Percentiles rank a stretch among this genome's conserved stretches.
phyloP scores from a whole-genome alignment of 1,140 invertebrate species.

The Drosophila bifasciata region DNA sequence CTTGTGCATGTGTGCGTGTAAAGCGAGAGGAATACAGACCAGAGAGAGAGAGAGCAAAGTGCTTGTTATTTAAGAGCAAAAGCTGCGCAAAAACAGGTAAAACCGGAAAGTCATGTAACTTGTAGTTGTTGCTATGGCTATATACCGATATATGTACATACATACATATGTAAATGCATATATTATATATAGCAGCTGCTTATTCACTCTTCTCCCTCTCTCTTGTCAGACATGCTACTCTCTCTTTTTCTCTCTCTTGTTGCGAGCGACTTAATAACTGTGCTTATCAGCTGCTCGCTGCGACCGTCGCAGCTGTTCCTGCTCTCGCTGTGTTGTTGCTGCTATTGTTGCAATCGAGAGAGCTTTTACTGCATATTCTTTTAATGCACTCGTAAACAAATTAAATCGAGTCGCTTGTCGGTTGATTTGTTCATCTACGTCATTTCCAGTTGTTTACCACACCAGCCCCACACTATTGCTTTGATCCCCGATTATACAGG shows the following conservation, averaged over 20 bases:
- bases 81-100: constrained; percentile 65
- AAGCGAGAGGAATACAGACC: background rate
- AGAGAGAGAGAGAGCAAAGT: constrained; percentile 4
- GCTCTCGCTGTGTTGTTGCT: too few relatives aligned
- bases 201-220: constrained; percentile 5
- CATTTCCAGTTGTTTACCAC: constrained; percentile 14
- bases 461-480: too few relatives aligned
- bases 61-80: constrained; percentile 31
- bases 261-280: constrained; percentile 49
- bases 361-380: constrained; percentile 24
- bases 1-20: constrained; percentile 36
- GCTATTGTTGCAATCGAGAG: constrained; percentile 27
- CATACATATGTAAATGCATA: background rate
- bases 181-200: constrained; percentile 32
- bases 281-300: constrained; percentile 71
- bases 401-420: constrained; percentile 9
- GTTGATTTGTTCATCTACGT: constrained; percentile 26
- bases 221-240: background rate
- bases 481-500: constrained; percentile 21
- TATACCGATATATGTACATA: constrained; percentile 7
- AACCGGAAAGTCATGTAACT: constrained; percentile 72
- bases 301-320: constrained; percentile 65
- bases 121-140: constrained; percentile 49
- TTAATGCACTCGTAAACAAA: constrained; percentile 13
- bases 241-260: constrained; percentile 8